phyloP scores from a whole-genome alignment of 1,140 invertebrate genomes.

The Aphidius gifuensis region DNA sequence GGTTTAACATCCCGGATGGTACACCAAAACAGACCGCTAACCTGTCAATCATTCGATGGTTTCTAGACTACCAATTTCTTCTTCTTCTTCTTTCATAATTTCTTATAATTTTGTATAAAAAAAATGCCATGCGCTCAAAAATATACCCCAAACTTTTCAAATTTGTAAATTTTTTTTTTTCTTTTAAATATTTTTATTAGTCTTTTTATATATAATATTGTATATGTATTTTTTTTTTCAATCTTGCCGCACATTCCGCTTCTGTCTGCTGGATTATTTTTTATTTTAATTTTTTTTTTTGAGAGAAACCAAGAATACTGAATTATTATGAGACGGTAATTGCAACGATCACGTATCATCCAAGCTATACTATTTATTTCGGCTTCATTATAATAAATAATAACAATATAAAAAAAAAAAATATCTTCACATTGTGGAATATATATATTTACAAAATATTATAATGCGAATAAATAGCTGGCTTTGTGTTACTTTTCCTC shows the following conservation, averaged over 20 bases:
- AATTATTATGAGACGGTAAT: constrained; percentile 55
- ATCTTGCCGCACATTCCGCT: no score
- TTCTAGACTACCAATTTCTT: constrained; percentile 55
- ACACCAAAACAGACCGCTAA: constrained; percentile 38
- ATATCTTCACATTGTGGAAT: no score
- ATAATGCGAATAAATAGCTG: no score
- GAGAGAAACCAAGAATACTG: constrained; percentile 23
- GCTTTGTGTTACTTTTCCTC: no score
- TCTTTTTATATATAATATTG: not conserved
- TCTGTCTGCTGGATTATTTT: constrained; percentile 1
- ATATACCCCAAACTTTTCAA: not conserved
- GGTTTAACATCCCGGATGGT: not conserved
- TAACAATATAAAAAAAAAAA: constrained; percentile 33
- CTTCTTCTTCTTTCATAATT: constrained; percentile 45
- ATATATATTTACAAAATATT: no score
- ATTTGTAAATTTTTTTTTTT: constrained; percentile 26
- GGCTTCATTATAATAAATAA: constrained; percentile 56
- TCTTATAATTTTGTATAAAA: constrained; percentile 49
- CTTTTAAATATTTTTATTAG: constrained; percentile 24
- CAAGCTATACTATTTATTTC: constrained; percentile 49
- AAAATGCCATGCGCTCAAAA: constrained; percentile 23
- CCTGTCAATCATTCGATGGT: constrained; percentile 53
- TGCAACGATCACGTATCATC: constrained; percentile 50
- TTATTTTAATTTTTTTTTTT: not conserved
- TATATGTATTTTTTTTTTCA: no score